phyloP scores from a whole-genome alignment of 1,140 invertebrate genomes.

The Drosophila baimaii region DNA sequence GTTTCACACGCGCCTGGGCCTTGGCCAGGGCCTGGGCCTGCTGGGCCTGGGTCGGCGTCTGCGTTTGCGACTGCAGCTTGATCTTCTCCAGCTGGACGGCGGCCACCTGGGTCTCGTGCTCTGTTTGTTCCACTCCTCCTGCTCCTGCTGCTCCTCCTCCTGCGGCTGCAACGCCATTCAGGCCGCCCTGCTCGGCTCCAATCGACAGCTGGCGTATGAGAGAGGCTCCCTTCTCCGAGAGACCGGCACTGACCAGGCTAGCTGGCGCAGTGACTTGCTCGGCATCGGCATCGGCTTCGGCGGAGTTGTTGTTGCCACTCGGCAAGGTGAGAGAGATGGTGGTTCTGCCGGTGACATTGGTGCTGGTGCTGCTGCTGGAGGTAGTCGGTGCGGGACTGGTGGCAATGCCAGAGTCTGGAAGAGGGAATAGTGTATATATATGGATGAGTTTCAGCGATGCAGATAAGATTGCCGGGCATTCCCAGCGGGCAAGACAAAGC shows the following conservation, averaged over 20 bases:
- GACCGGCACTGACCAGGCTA: conserved; percentile 60
- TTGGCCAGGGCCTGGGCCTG: conserved; percentile 9
- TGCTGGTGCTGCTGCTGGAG: conserved; percentile 48
- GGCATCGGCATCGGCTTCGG: background rate
- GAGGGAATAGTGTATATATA: background rate
- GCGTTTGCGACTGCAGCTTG: background rate
- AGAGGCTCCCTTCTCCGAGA: conserved; percentile 74
- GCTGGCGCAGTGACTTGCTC: conserved; percentile 14
- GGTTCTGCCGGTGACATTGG: background rate
- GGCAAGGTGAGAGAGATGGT: background rate
- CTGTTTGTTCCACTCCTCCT: background rate
- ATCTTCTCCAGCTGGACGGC: background rate
- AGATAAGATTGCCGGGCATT: too few species aligned
- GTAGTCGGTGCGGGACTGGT: conserved; percentile 73
- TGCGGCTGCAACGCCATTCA: background rate
- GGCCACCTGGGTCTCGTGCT: background rate
- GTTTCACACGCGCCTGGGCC: conserved; percentile 51
- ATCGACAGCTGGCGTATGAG: conserved; percentile 65
- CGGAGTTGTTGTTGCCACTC: conserved; percentile 9
- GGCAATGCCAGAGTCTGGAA: conserved; percentile 80
- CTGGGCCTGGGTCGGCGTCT: background rate
- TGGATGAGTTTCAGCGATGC: background rate
- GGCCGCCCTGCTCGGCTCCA: conserved; percentile 7
- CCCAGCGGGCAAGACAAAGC: too few species aligned
- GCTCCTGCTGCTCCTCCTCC: background rate